Evolutionary conservation across 92 coral and sea anemone genomes (phyloP).

Genomic region (Epizoanthus fatuus): DNA sequence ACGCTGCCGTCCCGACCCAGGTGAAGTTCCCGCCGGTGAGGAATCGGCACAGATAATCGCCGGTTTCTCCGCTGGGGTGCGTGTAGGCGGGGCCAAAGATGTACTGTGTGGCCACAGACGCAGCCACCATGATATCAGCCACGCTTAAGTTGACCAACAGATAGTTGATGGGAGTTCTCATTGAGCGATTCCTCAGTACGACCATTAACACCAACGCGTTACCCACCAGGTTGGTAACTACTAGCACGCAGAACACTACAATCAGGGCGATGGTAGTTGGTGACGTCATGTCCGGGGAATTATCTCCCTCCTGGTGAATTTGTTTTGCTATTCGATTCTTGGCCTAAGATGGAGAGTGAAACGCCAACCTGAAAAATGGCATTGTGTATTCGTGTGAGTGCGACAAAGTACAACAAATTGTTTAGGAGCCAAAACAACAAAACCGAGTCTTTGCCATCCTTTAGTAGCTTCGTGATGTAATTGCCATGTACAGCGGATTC

Average conservation of each 20-base stretch:
- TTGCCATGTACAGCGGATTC: no score
- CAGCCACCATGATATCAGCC: conserved; percentile 75
- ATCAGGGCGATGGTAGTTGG: conserved; percentile 22
- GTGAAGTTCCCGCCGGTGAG: conserved; percentile 42
- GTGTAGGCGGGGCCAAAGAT: conserved; percentile 32
- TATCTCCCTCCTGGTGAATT: not conserved
- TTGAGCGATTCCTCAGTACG: conserved; percentile 60
- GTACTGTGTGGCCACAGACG: conserved; percentile 30
- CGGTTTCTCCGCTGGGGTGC: conserved; percentile 19
- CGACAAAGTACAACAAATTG: not conserved
- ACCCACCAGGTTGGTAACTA: conserved; percentile 61
- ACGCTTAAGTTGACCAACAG: conserved; percentile 74
- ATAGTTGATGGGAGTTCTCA: conserved; percentile 70
- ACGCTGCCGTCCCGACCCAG: conserved; percentile 46
- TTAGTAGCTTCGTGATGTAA: no score
- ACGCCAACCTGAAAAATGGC: conserved; percentile 42
- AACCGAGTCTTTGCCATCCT: no score
- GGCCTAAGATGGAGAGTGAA: conserved; percentile 19
- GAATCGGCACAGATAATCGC: conserved; percentile 30
- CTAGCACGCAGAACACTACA: conserved; percentile 24
- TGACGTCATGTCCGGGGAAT: conserved; percentile 3
- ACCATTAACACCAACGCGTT: conserved; percentile 65
- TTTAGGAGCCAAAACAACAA: no score
- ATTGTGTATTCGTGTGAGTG: conserved; percentile 18
- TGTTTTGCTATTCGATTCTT: not conserved